These are phyloP conservation scores for Protosalanx chinensis DNA, from an alignment of 2,797 vertebrate species.

Conservation along the genomic window DNA sequence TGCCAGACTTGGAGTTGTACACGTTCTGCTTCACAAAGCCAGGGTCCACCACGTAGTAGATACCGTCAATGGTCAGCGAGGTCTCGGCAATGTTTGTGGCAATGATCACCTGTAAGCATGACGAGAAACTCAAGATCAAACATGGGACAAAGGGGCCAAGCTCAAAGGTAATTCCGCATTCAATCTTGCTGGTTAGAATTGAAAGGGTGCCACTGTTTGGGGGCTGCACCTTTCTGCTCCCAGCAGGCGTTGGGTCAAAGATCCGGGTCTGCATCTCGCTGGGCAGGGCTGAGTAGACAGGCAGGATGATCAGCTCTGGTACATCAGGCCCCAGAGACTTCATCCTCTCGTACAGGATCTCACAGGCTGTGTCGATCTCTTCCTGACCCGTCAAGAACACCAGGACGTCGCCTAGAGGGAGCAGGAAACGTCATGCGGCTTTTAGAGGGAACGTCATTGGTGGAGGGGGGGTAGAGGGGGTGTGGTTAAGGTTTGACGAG, in stretches of 20 bases:
- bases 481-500: background rate
- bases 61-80: constrained; percentile 95
- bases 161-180: background rate
- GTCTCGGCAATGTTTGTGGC: constrained; percentile 98
- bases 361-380: constrained; percentile 97
- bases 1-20: constrained; percentile 98
- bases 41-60: constrained; percentile 97
- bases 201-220: background rate
- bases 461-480: background rate
- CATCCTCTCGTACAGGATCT: constrained; percentile 98
- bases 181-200: background rate
- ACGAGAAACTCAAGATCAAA: background rate
- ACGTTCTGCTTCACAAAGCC: constrained; percentile 98
- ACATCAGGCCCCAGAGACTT: constrained; percentile 95
- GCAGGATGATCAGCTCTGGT: constrained; percentile 95
- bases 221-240: constrained; percentile 86
- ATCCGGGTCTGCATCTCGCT: constrained; percentile 99
- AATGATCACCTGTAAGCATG: constrained; percentile 83
- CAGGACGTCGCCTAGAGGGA: constrained; percentile 85
- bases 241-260: constrained; percentile 91
- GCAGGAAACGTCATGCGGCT: no score
- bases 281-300: constrained; percentile 94
- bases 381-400: constrained; percentile 99
- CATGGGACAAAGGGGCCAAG: background rate
- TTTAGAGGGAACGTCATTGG: background rate